Base-by-base conservation (phyloP, 2,113 vertebrate genomes). In the Gallinago paraguaiae region DNA sequence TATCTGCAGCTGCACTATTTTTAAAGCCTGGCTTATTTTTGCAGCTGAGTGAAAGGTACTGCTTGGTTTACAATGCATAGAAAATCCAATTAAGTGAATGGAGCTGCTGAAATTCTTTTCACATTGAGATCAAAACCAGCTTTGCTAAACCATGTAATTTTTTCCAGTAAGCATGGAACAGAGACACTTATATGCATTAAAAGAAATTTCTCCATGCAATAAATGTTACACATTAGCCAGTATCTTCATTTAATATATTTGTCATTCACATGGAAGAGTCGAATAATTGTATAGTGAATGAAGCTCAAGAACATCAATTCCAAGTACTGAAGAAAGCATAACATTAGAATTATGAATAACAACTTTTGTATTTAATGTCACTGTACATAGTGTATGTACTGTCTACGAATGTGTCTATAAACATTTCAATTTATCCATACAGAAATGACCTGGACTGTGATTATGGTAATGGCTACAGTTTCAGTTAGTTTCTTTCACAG, bases 51-150 rank as follows among this genome's bases (percentile, higher is more conserved):
- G 88, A 97, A 98, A 96, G 94, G 91, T 90, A 77, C 83, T 95
- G 90, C 94, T 97, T 95, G 86, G 96, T 96, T 97, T 97, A 94
- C 90, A 96, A 93, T 75, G 96, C 97, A 96, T 96, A 95, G 57
- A 85, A 97, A 98, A 98, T 98, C 97, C 97, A 97, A 76, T 98
- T 98, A 98, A 72, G n/a, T 70, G 90, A 86, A 96, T 91, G 89
- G 93, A 97, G 90, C 37, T 93, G 89, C 70, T 83, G 84, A 96
- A 96, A 95, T 96, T 96, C 95, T 97, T 97, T 97, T 96, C 91
- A 95, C 85, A 92, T 90, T 94, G 96, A 96, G 76, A 97, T 95
- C 89, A 97, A 98, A 98, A 94, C 80, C 63, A 89, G 86, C 67
- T 97, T 93, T 98, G 81, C 89, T 95, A 97, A 97, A 94, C 90